Evolutionary conservation across 2,888 invertebrate genomes (phyloP).

Genomic region (Molorchus minor): DNA sequence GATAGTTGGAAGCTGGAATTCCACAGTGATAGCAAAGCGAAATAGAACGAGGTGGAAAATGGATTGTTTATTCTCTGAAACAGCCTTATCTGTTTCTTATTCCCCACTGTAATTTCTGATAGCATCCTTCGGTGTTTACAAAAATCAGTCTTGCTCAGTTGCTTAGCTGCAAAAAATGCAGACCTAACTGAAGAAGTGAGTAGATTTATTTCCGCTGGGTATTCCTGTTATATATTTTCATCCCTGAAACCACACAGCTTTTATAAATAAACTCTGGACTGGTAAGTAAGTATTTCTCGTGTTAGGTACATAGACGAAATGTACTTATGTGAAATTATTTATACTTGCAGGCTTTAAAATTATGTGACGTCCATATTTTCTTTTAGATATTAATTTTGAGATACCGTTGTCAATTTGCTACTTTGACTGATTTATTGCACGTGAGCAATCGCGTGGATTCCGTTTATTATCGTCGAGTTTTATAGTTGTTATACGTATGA

Average conservation of each 20-base stretch:
- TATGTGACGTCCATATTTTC: too few species aligned
- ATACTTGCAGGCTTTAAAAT: too few species aligned
- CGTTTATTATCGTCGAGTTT: too few species aligned
- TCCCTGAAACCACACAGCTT: neutral
- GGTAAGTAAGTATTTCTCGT: too few species aligned
- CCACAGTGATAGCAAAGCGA: constrained; percentile 27
- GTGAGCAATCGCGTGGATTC: too few species aligned
- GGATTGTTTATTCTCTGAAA: constrained; percentile 56
- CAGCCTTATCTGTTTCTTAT: constrained; percentile 56
- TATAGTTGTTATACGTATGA: too few species aligned
- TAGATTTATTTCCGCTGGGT: constrained; percentile 12
- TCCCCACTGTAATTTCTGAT: constrained; percentile 52
- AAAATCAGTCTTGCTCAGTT: constrained; percentile 35
- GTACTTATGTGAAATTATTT: too few species aligned
- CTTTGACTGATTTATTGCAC: too few species aligned
- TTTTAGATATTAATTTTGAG: too few species aligned
- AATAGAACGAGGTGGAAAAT: constrained; percentile 54
- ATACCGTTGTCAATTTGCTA: too few species aligned
- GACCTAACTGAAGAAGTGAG: constrained; percentile 3
- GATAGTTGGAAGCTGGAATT: constrained; percentile 20
- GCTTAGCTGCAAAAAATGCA: constrained; percentile 19
- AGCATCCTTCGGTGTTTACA: constrained; percentile 43
- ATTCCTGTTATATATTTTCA: neutral
- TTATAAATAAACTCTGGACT: constrained; percentile 3
- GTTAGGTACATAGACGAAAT: too few species aligned